Percentiles rank a stretch among this genome's conserved stretches.
Evolutionary conservation across 2,888 invertebrate genomes (phyloP).

Genomic region (Andricus quercusramuli): DNA sequence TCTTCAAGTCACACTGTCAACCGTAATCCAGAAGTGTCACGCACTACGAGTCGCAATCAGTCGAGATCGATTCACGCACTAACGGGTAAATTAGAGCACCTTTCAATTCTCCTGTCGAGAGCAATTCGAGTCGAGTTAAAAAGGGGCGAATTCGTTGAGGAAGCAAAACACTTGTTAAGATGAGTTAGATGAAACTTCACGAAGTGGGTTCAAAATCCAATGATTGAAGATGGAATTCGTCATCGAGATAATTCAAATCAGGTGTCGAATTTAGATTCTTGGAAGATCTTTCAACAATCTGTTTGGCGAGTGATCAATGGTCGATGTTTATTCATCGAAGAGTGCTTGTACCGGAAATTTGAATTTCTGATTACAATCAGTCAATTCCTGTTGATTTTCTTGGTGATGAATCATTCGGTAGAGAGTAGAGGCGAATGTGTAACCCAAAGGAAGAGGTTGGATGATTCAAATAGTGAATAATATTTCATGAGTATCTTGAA

Average conservation of each 20-base stretch:
- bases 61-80: constrained; percentile 26
- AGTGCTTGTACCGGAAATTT: constrained; percentile 12
- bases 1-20: constrained; percentile 11
- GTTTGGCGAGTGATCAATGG: neutral
- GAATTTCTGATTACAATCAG: neutral
- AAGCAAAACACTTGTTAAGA: neutral
- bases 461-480: neutral
- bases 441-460: neutral
- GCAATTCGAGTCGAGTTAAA: neutral
- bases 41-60: neutral
- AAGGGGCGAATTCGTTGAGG: neutral
- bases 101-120: neutral
- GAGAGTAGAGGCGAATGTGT: neutral
- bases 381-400: neutral
- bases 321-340: neutral
- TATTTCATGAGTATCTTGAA: neutral
- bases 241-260: neutral
- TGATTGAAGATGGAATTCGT: neutral
- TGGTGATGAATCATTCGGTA: neutral
- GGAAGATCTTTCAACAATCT: neutral
- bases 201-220: neutral
- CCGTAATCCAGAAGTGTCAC: constrained; percentile 14
- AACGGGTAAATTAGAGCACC: constrained; percentile 25
- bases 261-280: neutral
- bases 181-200: neutral